Evolutionary conservation across 1,140 invertebrate species (phyloP), one percentile per base, ranked within the genome.

Genomic region (Brachionus plicatilis): DNA sequence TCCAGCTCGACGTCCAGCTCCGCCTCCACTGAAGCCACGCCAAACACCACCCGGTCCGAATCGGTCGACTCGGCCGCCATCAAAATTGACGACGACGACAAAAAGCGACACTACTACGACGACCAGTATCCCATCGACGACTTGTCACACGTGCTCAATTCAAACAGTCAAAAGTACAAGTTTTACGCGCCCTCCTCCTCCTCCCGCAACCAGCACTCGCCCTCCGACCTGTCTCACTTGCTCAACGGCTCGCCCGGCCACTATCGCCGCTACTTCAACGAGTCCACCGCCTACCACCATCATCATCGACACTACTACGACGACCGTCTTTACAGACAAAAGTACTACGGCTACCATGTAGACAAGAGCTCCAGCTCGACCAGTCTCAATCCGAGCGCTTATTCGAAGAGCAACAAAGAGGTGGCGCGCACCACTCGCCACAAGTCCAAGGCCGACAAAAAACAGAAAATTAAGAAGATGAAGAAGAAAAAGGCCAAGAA

Each of bases 281-380:
- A 72, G 17, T 14, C 45, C 11, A 47, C 8, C 33, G 14, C 27
- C 33, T 8, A n/a, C 37, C 14, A 76, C 47, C 33, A 76, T 17
- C 72, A 72, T 45, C 68, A 72, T 72, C 33, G 68, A 72, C 68
- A 72, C 37, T 72, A 72, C 41, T 72, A 72, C 17, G 68, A 72
- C 14, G 68, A 72, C 12, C 33, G 68, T 3, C 6, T 8, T 6
- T 72, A 72, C 41, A 37, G 68, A 41, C 33, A 41, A 43, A 72
- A 72, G 29, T 68, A 68, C 33, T 68, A 37, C 66, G 12, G 8
- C 33, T 68, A 68, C 33, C 68, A 72, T 45, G 68, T 72, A 3
- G 68, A 43, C 41, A 72, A 72, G 68, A 72, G 68, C 41, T 72
- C 68, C 0, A 72, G 68, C 37, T 72, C 68, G 68, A 72, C 68